These are phyloP conservation scores for Conus ventricosus DNA, from an alignment of 1,140 invertebrate species.

Conservation along the genomic window DNA sequence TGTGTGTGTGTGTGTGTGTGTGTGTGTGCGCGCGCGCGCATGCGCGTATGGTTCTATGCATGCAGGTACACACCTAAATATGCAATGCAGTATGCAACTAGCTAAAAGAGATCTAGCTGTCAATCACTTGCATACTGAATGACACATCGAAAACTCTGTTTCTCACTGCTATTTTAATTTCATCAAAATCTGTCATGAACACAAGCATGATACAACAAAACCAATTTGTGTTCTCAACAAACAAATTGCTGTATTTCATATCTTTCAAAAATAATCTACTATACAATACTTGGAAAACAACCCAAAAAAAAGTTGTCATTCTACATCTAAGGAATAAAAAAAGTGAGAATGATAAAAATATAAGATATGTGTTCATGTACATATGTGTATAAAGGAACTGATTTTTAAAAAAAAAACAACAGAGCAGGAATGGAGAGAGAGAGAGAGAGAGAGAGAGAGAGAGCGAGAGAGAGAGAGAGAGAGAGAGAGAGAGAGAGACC, in stretches of 20 bases:
- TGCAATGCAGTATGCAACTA: no score
- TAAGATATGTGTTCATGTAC: neutral
- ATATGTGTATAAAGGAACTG: neutral
- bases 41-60: no score
- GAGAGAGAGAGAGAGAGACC: no score
- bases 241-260: neutral
- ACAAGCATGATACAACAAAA: neutral
- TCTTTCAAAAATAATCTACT: neutral
- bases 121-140: no score
- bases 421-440: neutral
- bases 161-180: no score
- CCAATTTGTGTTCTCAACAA: neutral
- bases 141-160: no score
- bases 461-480: no score
- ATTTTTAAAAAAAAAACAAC: neutral
- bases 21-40: no score
- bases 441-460: constrained; percentile 4
- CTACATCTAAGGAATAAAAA: neutral
- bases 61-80: no score
- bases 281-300: neutral
- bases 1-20: no score
- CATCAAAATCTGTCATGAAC: neutral
- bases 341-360: neutral
- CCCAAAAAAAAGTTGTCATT: neutral
- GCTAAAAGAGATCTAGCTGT: no score